A percentile compares a stretch with the other conserved stretches of the same genome.
Conservation (phyloP, 2,797 vertebrate genomes). For the Toxotes lorentzi region DNA sequence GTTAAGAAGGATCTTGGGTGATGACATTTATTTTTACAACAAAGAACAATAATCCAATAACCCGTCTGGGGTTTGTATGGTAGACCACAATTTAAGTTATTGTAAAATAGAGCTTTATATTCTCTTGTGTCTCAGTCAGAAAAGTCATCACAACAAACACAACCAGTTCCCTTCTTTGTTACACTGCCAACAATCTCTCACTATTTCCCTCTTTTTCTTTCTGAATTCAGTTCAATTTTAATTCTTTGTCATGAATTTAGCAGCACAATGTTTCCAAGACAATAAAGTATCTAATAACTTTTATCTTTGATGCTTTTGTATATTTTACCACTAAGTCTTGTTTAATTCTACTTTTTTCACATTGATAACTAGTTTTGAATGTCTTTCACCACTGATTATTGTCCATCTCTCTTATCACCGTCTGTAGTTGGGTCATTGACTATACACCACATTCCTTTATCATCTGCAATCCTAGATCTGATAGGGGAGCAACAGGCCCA, state of each 20-base stretch:
- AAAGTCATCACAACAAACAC: slow-evolving; percentile 5
- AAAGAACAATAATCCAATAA: slow-evolving; percentile 40
- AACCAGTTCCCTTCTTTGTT: not conserved
- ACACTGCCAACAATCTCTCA: not conserved
- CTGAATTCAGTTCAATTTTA: slow-evolving; percentile 1
- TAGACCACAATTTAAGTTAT: slow-evolving; percentile 33
- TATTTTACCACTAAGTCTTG: not conserved
- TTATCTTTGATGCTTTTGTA: not conserved
- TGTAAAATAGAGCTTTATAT: slow-evolving; percentile 26
- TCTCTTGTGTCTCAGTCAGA: slow-evolving; percentile 13
- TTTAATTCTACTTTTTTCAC: not conserved
- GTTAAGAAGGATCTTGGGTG: not conserved
- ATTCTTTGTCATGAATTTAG: not conserved
- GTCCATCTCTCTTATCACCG: not conserved
- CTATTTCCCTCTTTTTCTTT: not conserved
- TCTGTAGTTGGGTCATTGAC: slow-evolving; percentile 23
- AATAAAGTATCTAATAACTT: not conserved
- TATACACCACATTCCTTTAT: slow-evolving; percentile 19
- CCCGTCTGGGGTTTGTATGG: slow-evolving; percentile 18
- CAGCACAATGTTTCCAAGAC: not conserved
- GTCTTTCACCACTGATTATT: not conserved
- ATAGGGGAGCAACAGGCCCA: slow-evolving; percentile 47
- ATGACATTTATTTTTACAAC: slow-evolving; percentile 35
- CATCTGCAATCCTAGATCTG: slow-evolving; percentile 9
- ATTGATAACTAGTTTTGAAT: not conserved